Evolutionary conservation across 2,797 vertebrate species (phyloP).

Genomic region (Bradypus variegatus): DNA sequence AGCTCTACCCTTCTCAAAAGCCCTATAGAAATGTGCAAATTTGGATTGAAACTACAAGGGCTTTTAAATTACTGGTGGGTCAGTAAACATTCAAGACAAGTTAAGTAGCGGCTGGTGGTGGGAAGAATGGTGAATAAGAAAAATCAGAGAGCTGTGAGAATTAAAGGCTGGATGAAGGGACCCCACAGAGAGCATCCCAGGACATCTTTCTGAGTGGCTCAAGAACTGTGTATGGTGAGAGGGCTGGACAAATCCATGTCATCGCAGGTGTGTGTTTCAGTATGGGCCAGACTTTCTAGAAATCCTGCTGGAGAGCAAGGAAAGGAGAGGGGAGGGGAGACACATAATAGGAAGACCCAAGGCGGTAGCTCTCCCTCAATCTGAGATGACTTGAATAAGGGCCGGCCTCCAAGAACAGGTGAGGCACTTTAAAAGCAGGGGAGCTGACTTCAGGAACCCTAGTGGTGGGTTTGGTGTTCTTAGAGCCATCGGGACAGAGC

Average conservation of each 20-base stretch:
- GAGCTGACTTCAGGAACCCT: slow-evolving; percentile 18
- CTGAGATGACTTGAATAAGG: background rate
- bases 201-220: background rate
- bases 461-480: background rate
- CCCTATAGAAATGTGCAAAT: background rate
- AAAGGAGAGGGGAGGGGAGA: background rate
- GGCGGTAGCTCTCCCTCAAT: background rate
- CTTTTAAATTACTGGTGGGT: slow-evolving; percentile 34
- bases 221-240: background rate
- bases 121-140: background rate
- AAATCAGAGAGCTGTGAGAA: slow-evolving; percentile 10
- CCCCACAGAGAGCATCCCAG: background rate
- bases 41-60: background rate
- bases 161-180: background rate
- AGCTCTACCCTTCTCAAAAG: slow-evolving; percentile 7
- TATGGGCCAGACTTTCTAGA: slow-evolving; percentile 35
- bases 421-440: slow-evolving; percentile 9
- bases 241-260: background rate
- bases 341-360: background rate
- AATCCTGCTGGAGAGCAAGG: background rate
- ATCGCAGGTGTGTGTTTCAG: background rate
- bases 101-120: background rate
- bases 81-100: slow-evolving; percentile 25
- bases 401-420: background rate
- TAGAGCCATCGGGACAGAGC: background rate